Percentiles rank a stretch among this genome's conserved stretches.
phyloP scores from a whole-genome alignment of 2,113 vertebrate species.

The Ramphastos sulfuratus region DNA sequence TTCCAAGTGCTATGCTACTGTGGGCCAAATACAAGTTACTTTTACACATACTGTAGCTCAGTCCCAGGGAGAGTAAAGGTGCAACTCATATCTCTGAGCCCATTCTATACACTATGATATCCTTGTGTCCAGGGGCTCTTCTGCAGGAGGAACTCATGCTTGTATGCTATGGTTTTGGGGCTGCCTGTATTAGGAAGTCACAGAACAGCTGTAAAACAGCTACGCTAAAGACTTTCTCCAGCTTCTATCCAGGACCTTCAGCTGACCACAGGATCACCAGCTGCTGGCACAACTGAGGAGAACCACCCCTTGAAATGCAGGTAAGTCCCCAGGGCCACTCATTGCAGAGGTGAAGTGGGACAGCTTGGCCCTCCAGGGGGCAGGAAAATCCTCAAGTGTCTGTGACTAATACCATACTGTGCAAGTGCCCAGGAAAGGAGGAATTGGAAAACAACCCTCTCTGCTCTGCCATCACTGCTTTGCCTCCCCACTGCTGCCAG shows the following conservation, averaged over 20 bases:
- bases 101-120: background rate
- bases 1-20: background rate
- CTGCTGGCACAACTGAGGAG: background rate
- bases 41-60: background rate
- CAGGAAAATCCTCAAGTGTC: background rate
- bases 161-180: background rate
- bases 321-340: background rate
- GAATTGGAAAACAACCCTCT: background rate
- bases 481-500: background rate
- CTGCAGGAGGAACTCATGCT: background rate
- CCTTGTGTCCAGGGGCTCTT: background rate
- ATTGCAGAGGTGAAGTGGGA: background rate
- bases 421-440: background rate
- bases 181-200: background rate
- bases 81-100: background rate
- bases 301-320: background rate
- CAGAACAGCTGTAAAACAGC: background rate
- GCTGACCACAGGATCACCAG: background rate
- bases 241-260: background rate
- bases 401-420: background rate
- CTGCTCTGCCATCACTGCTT: background rate
- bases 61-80: conserved; percentile 2
- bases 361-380: rapidly evolving
- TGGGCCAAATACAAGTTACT: background rate
- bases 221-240: background rate